A percentile compares a stretch with the other conserved stretches of the same genome.
Conservation (phyloP, 2,888 invertebrate species). For the Oscheius sp. region DNA sequence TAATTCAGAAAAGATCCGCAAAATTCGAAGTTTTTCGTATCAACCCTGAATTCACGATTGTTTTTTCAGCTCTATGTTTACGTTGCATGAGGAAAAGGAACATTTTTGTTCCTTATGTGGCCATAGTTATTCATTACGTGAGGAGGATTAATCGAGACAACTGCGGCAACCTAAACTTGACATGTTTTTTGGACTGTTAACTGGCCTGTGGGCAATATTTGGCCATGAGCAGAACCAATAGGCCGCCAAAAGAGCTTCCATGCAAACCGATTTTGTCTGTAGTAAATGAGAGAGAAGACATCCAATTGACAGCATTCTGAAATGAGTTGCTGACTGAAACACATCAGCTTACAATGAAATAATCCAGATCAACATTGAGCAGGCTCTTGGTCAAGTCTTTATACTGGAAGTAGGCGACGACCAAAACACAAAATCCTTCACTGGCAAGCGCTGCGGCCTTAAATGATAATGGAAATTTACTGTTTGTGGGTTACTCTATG, state of each 20-base stretch:
- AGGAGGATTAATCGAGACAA: constrained; percentile 52
- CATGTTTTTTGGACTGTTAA: no score
- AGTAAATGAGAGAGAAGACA: constrained; percentile 43
- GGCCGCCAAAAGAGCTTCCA: constrained; percentile 54
- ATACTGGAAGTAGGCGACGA: constrained; percentile 51
- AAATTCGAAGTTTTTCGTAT: neutral
- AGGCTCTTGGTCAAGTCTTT: constrained; percentile 46
- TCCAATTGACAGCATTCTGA: constrained; percentile 45
- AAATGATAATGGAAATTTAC: neutral
- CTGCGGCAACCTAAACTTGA: neutral
- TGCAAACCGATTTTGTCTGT: constrained; percentile 45
- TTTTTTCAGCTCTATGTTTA: constrained; percentile 9
- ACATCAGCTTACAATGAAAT: constrained; percentile 41
- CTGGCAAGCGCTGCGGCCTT: constrained; percentile 48
- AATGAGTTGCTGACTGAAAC: neutral
- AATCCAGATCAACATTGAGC: constrained; percentile 45
- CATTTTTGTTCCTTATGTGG: constrained; percentile 41
- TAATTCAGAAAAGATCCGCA: constrained; percentile 24
- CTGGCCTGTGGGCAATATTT: constrained; percentile 1
- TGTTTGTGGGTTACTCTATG: constrained; percentile 36
- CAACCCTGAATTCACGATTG: neutral
- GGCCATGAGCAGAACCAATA: constrained; percentile 44
- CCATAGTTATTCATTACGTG: constrained; percentile 42
- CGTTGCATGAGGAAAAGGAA: constrained; percentile 32
- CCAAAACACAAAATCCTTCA: constrained; percentile 52